Base-by-base conservation (phyloP, 2,113 vertebrate genomes). In the Chloropsis hardwickii region DNA sequence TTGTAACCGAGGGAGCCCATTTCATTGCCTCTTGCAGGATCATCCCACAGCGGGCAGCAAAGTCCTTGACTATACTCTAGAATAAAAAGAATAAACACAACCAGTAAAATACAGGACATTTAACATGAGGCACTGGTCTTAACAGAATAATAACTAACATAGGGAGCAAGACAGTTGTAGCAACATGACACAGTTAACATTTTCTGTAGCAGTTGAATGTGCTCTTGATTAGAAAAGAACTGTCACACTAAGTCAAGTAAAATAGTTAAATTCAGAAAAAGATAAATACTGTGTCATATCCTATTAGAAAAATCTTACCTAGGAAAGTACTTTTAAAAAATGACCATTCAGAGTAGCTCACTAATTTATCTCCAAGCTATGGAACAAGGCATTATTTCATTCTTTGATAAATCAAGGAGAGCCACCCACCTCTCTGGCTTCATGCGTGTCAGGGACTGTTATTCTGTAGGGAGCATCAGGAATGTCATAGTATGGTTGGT, bases 21-120 rank as follows among this genome's bases (percentile, higher is more conserved):
- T 99, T 99, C 99, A 99, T 99, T 18, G 99, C 99, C 94, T 99
- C 99, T 89, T 99, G 99, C 10, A 99, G 98, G 93, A 99, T 99
- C 98, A 99, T 99, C 50, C 98, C 99, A 96, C 99, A 99, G 72
- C 99, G 99, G 25, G 99, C 99, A 18, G 99, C 99, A 62, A 99
- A 99, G 96, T 97, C 96, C 88, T 99, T 99, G 42, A 99, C 99
- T n/a, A 99, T 99, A 92, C 98, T 99, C 99, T 99, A 85, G 42
- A 95, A 94, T 27, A 44, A 65, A 80, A 69, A 86, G 19, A 22
- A 94, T 16, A 42, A 39, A 42, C 33, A 77, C 12, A 58, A 42
- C 31, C 62, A 82, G 20, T 70, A 39, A 80, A 65, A 45, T 8
- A 70, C 7, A 61, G n/a, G 20, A 44, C 18, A 54, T 40, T 48